Percentiles rank a stretch among this genome's conserved stretches.
Conservation (phyloP, 2,888 invertebrate genomes). For the Nomada lathburiana region DNA sequence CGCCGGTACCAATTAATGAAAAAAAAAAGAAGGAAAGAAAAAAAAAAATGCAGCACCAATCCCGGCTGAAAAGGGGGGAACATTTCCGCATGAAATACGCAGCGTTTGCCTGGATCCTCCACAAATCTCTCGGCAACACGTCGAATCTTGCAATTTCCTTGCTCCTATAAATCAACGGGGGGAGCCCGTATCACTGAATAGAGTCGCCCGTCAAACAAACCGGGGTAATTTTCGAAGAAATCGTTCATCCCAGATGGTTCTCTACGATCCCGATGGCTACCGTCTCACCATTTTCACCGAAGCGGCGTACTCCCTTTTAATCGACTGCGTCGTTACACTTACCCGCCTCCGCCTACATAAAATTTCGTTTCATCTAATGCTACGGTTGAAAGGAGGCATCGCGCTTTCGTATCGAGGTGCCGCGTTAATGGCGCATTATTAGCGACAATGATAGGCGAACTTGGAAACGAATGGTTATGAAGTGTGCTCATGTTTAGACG, state of each 20-base stretch:
- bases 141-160: slow-evolving; percentile 32
- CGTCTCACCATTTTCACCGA: not conserved
- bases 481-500: slow-evolving; percentile 60
- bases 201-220: slow-evolving; percentile 14
- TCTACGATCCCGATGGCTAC: not conserved
- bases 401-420: slow-evolving; percentile 2
- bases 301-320: not conserved
- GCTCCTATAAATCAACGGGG: slow-evolving; percentile 19
- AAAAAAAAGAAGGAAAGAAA: not conserved
- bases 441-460: slow-evolving; percentile 35
- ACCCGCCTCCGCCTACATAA: not conserved
- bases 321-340: slow-evolving; percentile 6
- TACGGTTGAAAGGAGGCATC: not conserved
- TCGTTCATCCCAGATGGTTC: not conserved
- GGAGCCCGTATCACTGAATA: not conserved
- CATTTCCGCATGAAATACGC: slow-evolving; percentile 23
- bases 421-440: slow-evolving; percentile 55
- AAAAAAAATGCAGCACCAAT: not conserved
- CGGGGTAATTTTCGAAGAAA: not conserved
- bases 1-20: not conserved
- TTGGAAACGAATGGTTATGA: slow-evolving; percentile 56
- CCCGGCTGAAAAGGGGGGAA: not conserved
- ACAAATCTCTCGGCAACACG: slow-evolving; percentile 3
- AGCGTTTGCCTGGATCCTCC: slow-evolving; percentile 6
- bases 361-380: slow-evolving; percentile 20